phyloP scores from a whole-genome alignment of 2,888 invertebrate genomes.

The Papilio protenor region DNA sequence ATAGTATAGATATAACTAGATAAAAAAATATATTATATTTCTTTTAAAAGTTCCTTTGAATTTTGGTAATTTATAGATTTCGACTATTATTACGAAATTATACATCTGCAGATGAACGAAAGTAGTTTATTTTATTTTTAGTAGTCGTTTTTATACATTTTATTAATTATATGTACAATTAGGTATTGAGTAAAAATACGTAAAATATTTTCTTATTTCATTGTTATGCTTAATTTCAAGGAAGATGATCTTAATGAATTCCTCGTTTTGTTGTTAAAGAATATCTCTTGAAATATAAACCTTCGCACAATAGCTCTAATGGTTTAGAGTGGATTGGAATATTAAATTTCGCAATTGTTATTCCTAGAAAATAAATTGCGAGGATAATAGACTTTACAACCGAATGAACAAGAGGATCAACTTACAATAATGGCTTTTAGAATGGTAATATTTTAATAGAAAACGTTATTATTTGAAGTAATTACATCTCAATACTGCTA shows the following conservation, averaged over 20 bases:
- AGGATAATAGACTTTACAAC: conserved; percentile 41
- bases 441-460: conserved; percentile 24
- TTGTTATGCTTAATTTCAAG: conserved; percentile 11
- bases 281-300: conserved; percentile 42
- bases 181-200: neutral
- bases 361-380: conserved; percentile 43
- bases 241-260: conserved; percentile 28
- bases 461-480: neutral
- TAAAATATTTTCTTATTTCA: conserved; percentile 11
- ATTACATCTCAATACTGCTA: neutral
- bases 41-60: too few species aligned
- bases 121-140: too few species aligned
- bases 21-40: too few species aligned
- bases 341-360: conserved; percentile 43
- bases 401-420: conserved; percentile 38
- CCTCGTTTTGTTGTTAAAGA: conserved; percentile 17
- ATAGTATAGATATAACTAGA: too few species aligned
- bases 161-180: neutral
- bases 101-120: too few species aligned
- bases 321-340: conserved; percentile 39
- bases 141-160: neutral
- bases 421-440: conserved; percentile 40
- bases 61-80: too few species aligned
- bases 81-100: too few species aligned
- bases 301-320: conserved; percentile 34